These are phyloP conservation scores for Apeira syringaria DNA, from an alignment of 2,888 invertebrate species.

Conservation along the genomic window DNA sequence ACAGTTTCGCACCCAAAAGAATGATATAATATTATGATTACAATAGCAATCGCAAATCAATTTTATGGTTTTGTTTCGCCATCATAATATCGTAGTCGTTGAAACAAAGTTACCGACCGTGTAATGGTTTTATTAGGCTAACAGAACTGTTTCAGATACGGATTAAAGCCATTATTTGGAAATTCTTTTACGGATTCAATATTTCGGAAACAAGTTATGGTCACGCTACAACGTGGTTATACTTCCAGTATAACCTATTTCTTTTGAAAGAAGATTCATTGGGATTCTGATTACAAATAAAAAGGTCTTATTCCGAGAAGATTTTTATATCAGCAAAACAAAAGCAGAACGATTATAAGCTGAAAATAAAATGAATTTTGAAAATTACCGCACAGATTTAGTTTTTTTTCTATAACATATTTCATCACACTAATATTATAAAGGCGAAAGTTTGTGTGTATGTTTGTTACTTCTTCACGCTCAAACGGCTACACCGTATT, in stretches of 20 bases:
- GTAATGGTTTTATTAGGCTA: constrained; percentile 38
- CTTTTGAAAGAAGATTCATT: neutral
- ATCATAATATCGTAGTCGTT: constrained; percentile 35
- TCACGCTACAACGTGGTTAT: constrained; percentile 24
- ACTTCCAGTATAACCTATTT: neutral
- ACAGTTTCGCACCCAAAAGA: constrained; percentile 1
- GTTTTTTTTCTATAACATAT: too few species aligned
- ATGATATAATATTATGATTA: constrained; percentile 20
- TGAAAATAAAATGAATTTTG: too few species aligned
- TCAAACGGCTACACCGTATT: too few species aligned
- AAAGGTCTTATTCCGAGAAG: too few species aligned
- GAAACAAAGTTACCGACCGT: constrained; percentile 40
- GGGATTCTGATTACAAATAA: too few species aligned
- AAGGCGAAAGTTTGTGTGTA: too few species aligned
- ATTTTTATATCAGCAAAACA: too few species aligned
- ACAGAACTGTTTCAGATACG: constrained; percentile 38
- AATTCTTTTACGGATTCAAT: constrained; percentile 23
- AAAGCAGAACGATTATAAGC: too few species aligned
- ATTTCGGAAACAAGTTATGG: constrained; percentile 32
- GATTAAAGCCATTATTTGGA: constrained; percentile 35
- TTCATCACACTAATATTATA: too few species aligned
- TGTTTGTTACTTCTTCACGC: too few species aligned
- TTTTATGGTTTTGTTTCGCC: constrained; percentile 42
- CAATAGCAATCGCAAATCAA: constrained; percentile 31
- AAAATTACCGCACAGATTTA: too few species aligned